Evolutionary conservation across 2,888 invertebrate species (phyloP), one percentile per base, ranked within the genome.

Genomic region (Pristionchus entomophagus): DNA sequence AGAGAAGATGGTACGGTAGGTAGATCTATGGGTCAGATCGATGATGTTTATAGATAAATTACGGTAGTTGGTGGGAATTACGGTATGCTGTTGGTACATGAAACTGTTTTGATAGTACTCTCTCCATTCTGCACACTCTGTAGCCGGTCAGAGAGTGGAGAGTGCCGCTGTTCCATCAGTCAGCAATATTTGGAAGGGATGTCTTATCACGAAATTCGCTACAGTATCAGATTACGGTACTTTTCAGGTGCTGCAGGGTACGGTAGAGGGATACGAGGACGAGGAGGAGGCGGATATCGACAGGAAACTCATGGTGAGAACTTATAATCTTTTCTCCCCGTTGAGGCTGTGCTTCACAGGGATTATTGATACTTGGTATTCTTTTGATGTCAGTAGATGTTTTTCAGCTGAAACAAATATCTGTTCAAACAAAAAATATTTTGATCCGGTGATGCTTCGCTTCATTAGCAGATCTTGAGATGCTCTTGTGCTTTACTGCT

Each of bases 261-360:
- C 90, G 38, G 86, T 90, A 59, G 87, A 87, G 12, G 90, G 89
- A n/a, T 90, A 90, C 80, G 89, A 87, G n/a, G 56, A 88, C 73
- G 89, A 90, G 32, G 89, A 90, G 29, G 90, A 90, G 32, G 88
- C 62, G 17, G 90, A 90, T 41, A 78, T 86, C 26, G 86, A 86
- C 53, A 73, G 73, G 41, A 73, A 56, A 38, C 77, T 85, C 29
- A 85, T 59, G 85, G 85, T 85, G 51, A 77, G 84, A n/a, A n/a
- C n/a, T n/a, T n/a, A n/a, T n/a, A n/a, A n/a, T n/a, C n/a, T n/a
- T n/a, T n/a, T n/a, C n/a, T n/a, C n/a, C n/a, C n/a, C n/a, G n/a
- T n/a, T n/a, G n/a, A n/a, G n/a, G n/a, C n/a, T n/a, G n/a, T n/a
- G n/a, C n/a, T n/a, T n/a, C n/a, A n/a, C n/a, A n/a, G n/a, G n/a